Conservation (phyloP, 2,113 vertebrate species). For the Pituophis catenifer region DNA sequence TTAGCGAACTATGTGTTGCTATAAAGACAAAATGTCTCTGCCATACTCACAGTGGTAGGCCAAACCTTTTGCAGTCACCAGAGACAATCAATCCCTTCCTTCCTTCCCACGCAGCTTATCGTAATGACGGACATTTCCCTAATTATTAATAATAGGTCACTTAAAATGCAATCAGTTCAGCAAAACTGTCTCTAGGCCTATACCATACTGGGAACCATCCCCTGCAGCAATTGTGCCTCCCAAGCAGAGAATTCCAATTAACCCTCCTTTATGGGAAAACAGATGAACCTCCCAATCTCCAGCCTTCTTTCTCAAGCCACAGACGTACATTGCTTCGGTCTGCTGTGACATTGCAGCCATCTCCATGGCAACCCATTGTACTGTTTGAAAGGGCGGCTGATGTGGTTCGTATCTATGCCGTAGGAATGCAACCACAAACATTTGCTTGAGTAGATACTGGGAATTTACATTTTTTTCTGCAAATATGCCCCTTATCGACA, state of each 20-base stretch:
- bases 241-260: not conserved
- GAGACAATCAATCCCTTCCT: not conserved
- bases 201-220: not conserved
- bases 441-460: not conserved
- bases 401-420: not conserved
- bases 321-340: conserved; percentile 2
- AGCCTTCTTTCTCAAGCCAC: conserved; percentile 1
- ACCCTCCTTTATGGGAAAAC: not conserved
- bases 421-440: not conserved
- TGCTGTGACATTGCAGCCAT: conserved; percentile 11
- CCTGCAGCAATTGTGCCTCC: not conserved
- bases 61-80: not conserved
- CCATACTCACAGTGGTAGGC: no score
- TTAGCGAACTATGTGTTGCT: not conserved
- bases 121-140: not conserved
- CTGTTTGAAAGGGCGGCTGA: conserved; percentile 5
- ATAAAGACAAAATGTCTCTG: not conserved
- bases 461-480: not conserved
- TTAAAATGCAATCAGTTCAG: not conserved
- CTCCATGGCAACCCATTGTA: conserved; percentile 26
- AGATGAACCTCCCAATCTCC: not conserved
- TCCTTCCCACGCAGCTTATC: not conserved
- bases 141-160: not conserved
- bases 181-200: not conserved
- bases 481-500: not conserved